Evolutionary conservation across 37 sponge, comb jelly and placozoan genomes (phyloP).

Genomic region (Tethya wilhelma): DNA sequence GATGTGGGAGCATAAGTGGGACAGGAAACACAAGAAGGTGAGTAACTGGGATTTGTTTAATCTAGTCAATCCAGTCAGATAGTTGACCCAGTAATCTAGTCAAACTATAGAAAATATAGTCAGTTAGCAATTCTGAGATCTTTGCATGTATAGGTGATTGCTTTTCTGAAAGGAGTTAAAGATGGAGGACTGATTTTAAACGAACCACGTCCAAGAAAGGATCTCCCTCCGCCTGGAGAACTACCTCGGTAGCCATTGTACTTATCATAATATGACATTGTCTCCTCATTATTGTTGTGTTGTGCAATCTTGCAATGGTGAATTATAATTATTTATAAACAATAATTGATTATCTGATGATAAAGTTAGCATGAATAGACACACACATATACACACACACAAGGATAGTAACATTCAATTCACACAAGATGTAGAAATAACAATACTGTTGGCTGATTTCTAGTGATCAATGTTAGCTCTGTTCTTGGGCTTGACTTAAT

Average conservation of each 20-base stretch:
- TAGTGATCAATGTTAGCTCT: no score
- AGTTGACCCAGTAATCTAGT: neutral
- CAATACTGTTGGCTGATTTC: no score
- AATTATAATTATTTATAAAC: no score
- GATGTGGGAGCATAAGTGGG: slow-evolving; percentile 76
- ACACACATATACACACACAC: no score
- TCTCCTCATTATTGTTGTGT: no score
- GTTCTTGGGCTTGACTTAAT: no score
- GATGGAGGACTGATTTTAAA: slow-evolving; percentile 53
- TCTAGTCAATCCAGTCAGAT: neutral
- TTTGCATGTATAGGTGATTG: slow-evolving; percentile 47
- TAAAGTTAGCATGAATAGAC: no score
- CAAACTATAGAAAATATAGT: neutral
- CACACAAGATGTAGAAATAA: no score
- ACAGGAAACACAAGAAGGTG: slow-evolving; percentile 59
- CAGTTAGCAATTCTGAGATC: neutral
- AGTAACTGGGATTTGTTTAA: neutral
- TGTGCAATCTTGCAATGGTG: no score
- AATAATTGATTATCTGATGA: no score
- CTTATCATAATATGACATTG: neutral
- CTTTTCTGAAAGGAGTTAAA: slow-evolving; percentile 54
- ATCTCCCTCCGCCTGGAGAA: slow-evolving; percentile 43
- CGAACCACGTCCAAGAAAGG: slow-evolving; percentile 67
- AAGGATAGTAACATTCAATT: no score
- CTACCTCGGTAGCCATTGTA: slow-evolving; percentile 26